Percentiles rank a stretch among this genome's conserved stretches.
Evolutionary conservation across 2,113 vertebrate species (phyloP).

Genomic region (Erinaceus europaeus): DNA sequence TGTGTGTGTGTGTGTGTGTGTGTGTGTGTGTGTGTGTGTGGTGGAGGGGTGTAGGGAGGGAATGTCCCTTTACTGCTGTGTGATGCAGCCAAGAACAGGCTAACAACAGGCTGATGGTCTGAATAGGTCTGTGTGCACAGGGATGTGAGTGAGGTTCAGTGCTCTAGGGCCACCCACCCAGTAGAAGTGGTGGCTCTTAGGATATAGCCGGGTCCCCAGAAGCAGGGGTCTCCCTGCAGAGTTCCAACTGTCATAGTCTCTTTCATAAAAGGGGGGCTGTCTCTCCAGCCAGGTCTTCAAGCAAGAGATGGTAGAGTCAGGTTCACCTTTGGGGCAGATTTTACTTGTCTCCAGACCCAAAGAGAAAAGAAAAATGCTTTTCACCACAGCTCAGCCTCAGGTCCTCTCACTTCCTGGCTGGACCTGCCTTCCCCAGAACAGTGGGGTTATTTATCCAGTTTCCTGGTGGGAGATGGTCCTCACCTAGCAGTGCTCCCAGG

Average conservation of each 20-base stretch:
- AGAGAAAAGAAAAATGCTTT: slow-evolving; percentile 19
- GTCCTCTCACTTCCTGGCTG: not conserved
- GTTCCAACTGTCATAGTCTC: not conserved
- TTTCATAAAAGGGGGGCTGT: not conserved
- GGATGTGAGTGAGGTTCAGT: not conserved
- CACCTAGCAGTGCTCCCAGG: too few species aligned
- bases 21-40: too few species aligned
- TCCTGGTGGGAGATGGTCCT: not conserved
- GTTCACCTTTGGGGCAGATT: not conserved
- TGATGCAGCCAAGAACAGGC: not conserved
- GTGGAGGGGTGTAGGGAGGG: not conserved
- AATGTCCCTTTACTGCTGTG: not conserved
- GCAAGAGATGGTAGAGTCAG: not conserved
- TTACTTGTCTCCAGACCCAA: not conserved
- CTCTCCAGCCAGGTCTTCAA: not conserved
- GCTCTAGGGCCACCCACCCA: not conserved
- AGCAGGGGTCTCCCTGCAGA: not conserved
- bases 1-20: too few species aligned
- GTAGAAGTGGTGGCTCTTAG: not conserved
- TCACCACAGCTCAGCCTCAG: not conserved
- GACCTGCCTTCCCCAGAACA: not conserved
- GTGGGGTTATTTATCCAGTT: not conserved
- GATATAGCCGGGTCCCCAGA: not conserved
- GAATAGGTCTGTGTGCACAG: too few species aligned
- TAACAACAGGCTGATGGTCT: too few species aligned